Evolutionary conservation across 2,113 vertebrate species (phyloP).

Genomic region (Stomatorhinus ivindoensis): DNA sequence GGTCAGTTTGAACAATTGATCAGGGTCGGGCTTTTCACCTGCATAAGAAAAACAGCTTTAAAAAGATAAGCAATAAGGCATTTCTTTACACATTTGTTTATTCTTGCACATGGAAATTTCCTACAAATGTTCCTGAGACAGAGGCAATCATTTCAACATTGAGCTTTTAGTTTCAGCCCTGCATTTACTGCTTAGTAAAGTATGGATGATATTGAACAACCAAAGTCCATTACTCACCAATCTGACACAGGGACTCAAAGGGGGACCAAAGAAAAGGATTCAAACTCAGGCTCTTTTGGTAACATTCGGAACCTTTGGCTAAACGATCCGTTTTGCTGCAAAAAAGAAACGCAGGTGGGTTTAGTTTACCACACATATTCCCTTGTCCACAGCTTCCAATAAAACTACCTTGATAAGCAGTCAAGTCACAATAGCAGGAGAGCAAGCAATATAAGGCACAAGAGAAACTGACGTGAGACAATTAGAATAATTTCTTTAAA

Average conservation of each 20-base stretch:
- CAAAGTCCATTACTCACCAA: conserved; percentile 63
- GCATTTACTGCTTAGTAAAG: neutral
- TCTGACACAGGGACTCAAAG: conserved; percentile 95
- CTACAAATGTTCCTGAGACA: neutral
- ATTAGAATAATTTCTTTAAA: neutral
- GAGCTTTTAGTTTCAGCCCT: neutral
- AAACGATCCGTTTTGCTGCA: conserved; percentile 82
- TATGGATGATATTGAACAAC: neutral
- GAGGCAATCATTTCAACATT: neutral
- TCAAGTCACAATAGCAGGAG: neutral
- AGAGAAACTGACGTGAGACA: neutral
- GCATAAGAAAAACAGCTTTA: conserved; percentile 4
- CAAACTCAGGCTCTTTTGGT: conserved; percentile 95
- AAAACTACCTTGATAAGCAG: neutral
- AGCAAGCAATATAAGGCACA: neutral
- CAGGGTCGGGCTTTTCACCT: conserved; percentile 97
- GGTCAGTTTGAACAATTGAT: conserved; percentile 93
- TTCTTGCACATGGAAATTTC: neutral
- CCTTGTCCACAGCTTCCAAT: neutral
- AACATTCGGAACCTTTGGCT: conserved; percentile 97
- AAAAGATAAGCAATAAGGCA: neutral
- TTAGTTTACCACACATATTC: neutral
- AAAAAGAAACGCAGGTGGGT: conserved; percentile 13
- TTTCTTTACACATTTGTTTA: neutral
- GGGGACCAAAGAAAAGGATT: conserved; percentile 98